These are phyloP conservation scores for Zaprionus davidi DNA, from an alignment of 1,140 invertebrate species.

Conservation along the genomic window DNA sequence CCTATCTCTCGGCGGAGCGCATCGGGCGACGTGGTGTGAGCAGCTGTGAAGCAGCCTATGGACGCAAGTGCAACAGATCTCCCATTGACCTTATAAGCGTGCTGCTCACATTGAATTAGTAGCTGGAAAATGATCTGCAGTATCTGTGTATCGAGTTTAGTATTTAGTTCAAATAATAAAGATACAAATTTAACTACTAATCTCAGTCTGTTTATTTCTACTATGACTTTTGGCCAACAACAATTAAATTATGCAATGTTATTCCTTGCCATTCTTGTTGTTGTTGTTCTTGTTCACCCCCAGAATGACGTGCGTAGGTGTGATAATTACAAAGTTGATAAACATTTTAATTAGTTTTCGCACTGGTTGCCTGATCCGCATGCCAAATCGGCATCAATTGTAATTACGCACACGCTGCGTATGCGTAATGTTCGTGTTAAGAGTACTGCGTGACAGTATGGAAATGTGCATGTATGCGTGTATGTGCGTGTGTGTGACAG, in stretches of 20 bases:
- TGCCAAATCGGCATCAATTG: constrained; percentile 70
- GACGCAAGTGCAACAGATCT: constrained; percentile 43
- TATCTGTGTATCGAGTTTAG: no score
- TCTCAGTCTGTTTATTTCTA: neutral
- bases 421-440: constrained; percentile 58
- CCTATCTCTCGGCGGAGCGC: constrained; percentile 51
- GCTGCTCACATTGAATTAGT: neutral
- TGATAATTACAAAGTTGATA: constrained; percentile 76
- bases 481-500: constrained; percentile 13
- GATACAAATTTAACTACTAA: neutral
- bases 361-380: constrained; percentile 50
- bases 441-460: neutral
- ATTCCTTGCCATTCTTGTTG: neutral
- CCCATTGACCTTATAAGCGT: constrained; percentile 54
- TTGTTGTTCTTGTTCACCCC: neutral
- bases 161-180: no score
- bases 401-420: constrained; percentile 66
- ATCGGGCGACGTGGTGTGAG: constrained; percentile 39
- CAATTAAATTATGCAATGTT: constrained; percentile 2
- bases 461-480: neutral
- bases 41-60: constrained; percentile 41
- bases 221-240: constrained; percentile 9
- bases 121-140: neutral
- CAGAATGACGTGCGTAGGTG: constrained; percentile 29
- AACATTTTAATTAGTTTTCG: constrained; percentile 80